A percentile compares a stretch with the other conserved stretches of the same genome.
Conservation (phyloP, 2,888 invertebrate genomes). For the Drosophila pullipes region DNA sequence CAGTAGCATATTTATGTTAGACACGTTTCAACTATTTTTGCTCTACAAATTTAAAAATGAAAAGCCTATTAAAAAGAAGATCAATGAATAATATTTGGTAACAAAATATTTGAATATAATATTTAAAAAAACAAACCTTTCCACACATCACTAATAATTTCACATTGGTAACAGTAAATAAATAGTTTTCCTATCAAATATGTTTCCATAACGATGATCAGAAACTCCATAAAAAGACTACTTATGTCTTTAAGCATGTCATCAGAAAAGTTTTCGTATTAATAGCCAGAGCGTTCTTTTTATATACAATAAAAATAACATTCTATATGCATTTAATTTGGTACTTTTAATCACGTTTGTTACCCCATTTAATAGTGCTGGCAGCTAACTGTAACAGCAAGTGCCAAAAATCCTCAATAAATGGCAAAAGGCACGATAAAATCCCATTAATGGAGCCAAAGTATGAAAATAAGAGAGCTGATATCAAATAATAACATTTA, state of each 20-base stretch:
- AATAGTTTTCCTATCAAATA: background rate
- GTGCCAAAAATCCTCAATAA: slow-evolving; percentile 53
- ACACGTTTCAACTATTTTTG: slow-evolving; percentile 3
- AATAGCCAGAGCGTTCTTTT: background rate
- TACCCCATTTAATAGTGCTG: slow-evolving; percentile 19
- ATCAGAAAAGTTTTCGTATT: background rate
- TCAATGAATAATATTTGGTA: background rate
- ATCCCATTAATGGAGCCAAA: slow-evolving; percentile 63
- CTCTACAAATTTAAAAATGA: background rate
- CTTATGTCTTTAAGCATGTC: background rate
- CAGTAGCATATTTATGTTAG: background rate
- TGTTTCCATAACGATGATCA: background rate
- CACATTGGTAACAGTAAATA: background rate
- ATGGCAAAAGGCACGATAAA: slow-evolving; percentile 62
- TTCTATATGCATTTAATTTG: slow-evolving; percentile 45
- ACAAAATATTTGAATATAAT: background rate
- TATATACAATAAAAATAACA: slow-evolving; percentile 5
- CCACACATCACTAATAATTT: background rate
- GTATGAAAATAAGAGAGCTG: slow-evolving; percentile 51
- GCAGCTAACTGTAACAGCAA: slow-evolving; percentile 40
- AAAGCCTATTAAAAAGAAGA: background rate
- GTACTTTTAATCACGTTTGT: slow-evolving; percentile 59
- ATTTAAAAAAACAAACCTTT: background rate
- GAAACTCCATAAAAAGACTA: background rate
- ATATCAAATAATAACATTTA: slow-evolving; percentile 75